Conservation (phyloP, 2,888 invertebrate species). For the Drosophila kambysellisi region DNA sequence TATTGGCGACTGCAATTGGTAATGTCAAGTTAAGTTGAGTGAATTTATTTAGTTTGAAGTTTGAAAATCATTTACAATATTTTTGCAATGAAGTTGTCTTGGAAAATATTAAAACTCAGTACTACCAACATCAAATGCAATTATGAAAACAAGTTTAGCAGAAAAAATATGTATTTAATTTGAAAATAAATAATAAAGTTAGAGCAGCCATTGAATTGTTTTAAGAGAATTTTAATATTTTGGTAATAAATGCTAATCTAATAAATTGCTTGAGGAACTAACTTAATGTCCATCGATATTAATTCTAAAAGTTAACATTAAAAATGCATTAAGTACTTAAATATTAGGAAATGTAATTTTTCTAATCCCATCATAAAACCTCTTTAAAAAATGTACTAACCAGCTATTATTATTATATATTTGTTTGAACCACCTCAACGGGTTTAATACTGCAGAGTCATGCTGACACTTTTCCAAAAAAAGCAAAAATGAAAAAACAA, state of each 20-base stretch:
- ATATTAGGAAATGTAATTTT: background rate
- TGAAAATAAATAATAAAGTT: background rate
- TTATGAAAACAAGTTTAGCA: background rate
- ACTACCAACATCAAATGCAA: background rate
- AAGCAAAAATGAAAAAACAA: background rate
- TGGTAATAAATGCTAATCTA: background rate
- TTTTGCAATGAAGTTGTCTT: background rate
- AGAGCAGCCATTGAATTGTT: background rate
- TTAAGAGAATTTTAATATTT: background rate
- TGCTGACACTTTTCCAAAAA: slow-evolving; percentile 55
- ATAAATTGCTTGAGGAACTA: slow-evolving; percentile 1
- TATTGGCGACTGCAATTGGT: slow-evolving; percentile 28
- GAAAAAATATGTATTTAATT: background rate
- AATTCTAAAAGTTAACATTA: background rate
- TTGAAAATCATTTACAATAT: background rate
- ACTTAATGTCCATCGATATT: background rate
- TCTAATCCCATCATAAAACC: background rate
- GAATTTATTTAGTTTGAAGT: background rate
- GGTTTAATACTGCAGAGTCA: slow-evolving; percentile 36
- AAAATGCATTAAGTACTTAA: background rate
- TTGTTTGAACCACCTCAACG: background rate
- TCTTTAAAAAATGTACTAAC: slow-evolving; percentile 1
- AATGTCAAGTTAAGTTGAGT: slow-evolving; percentile 15
- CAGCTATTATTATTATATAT: background rate
- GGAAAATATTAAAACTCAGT: background rate